phyloP scores from a whole-genome alignment of 2,888 invertebrate genomes.

The Scaptomyza flava region DNA sequence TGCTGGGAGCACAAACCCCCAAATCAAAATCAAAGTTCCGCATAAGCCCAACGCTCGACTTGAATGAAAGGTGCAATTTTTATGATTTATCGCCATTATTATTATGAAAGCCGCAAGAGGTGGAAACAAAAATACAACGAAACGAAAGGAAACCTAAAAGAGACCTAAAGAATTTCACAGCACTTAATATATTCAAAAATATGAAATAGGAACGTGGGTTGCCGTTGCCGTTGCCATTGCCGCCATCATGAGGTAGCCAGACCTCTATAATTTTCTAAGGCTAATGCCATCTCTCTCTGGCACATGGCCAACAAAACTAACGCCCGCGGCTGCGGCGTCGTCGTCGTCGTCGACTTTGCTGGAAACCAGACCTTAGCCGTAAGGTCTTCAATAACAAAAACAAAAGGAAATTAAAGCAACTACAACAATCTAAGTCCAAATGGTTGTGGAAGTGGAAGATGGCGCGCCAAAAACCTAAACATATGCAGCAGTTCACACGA shows the following conservation, averaged over 20 bases:
- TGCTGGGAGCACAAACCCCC: constrained; percentile 14
- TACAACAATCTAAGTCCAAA: constrained; percentile 20
- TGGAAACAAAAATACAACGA: constrained; percentile 47
- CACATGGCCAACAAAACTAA: constrained; percentile 20
- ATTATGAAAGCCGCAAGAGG: constrained; percentile 77
- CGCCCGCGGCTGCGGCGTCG: constrained; percentile 15
- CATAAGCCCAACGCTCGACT: constrained; percentile 54
- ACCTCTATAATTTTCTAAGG: constrained; percentile 70
- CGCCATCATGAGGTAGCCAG: constrained; percentile 53
- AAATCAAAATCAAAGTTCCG: constrained; percentile 59
- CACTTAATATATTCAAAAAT: constrained; percentile 72
- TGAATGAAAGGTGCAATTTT: constrained; percentile 84
- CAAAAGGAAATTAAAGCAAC: constrained; percentile 59
- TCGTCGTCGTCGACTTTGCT: constrained; percentile 8
- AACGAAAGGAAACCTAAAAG: constrained; percentile 32
- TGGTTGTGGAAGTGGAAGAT: constrained; percentile 56
- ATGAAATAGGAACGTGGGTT: constrained; percentile 64
- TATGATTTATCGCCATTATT: constrained; percentile 83
- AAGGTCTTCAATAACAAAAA: constrained; percentile 39
- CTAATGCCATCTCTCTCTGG: constrained; percentile 44
- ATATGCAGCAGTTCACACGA: constrained; percentile 78
- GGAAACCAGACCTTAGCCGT: constrained; percentile 15
- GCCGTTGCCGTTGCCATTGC: constrained; percentile 20
- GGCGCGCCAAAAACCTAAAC: constrained; percentile 73
- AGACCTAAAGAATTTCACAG: constrained; percentile 69